Evolutionary conservation across 2,888 invertebrate species (phyloP), one percentile per base, ranked within the genome.

Genomic region (Myopa tessellatipennis): DNA sequence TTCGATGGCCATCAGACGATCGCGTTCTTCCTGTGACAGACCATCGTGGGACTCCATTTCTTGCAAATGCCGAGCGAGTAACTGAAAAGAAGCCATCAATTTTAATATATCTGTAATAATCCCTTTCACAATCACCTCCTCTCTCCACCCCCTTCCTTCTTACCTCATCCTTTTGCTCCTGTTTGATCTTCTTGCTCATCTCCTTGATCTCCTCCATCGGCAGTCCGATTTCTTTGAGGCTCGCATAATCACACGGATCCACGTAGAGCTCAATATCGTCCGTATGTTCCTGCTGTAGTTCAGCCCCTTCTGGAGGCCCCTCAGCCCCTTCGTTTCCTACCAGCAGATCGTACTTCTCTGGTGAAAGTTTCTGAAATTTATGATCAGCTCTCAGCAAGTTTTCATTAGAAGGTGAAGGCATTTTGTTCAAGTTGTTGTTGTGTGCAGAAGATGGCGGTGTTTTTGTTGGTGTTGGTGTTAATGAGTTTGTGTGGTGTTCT

Each of bases 111-210:
- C 58, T 16, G 58, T 38, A 70, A 38, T 45, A 26, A 60, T 50
- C n/a, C 74, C 70, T 63, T 67, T 1, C 55, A 61, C 14, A 40
- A 5, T n/a, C 12, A n/a, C 3, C 40, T 61, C 40, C 12, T 58
- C 73, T 3, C 36, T 14, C 36, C 40, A 75, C 12, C 4, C 10
- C 6, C 55, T 38, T 77, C 14, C 10, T 72, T 85, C 89, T 84
- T 83, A 93, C 94, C 87, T 94, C 94, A 89, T 94, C 94, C 80
- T 92, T 92, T 84, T 93, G 92, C 86, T 95, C 94, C 86, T 95
- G 95, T 72, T 89, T 87, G 60, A 93, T 88, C 82, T 91, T 91
- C 82, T 90, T 89, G 82, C 91, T 90, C 80, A 93, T 91, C 83
- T 92, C 92, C 69, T 91, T 90, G 77, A 90, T 86, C 84, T 91